Evolutionary conservation across 2,888 invertebrate species (phyloP).

Genomic region (Melinaea menophilus): DNA sequence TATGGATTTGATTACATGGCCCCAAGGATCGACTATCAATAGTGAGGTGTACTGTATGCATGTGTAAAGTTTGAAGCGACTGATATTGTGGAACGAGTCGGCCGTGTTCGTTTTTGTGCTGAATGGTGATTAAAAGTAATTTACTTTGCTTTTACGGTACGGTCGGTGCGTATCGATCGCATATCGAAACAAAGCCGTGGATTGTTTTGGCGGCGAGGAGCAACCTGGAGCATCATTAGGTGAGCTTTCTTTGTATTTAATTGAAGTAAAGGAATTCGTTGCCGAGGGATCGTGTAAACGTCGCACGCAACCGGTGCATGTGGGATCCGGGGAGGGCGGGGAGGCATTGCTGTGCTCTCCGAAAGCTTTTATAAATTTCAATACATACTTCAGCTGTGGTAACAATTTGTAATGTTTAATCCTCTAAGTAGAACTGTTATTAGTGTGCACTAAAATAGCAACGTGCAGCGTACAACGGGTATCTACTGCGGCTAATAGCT

Average conservation of each 20-base stretch:
- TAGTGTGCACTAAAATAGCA: constrained; percentile 14
- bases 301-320: constrained; percentile 35
- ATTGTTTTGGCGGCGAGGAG: constrained; percentile 59
- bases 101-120: constrained; percentile 69
- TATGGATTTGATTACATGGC: constrained; percentile 59
- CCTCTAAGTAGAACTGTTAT: constrained; percentile 17
- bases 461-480: constrained; percentile 29
- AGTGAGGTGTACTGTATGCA: constrained; percentile 61
- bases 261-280: constrained; percentile 35
- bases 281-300: constrained; percentile 24
- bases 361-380: constrained; percentile 31
- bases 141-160: constrained; percentile 73
- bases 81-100: constrained; percentile 62
- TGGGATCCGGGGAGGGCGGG: constrained; percentile 32
- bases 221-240: constrained; percentile 52
- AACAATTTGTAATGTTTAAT: constrained; percentile 20
- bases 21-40: constrained; percentile 52
- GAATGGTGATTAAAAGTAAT: constrained; percentile 76
- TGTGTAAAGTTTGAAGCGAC: constrained; percentile 51
- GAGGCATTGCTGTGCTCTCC: constrained; percentile 33
- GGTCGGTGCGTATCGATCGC: constrained; percentile 69
- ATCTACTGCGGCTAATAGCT: constrained; percentile 52
- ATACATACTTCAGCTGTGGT: constrained; percentile 20
- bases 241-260: constrained; percentile 45
- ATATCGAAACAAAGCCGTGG: constrained; percentile 65